Evolutionary conservation across 2,797 vertebrate species (phyloP).

Genomic region (Nasua narica): DNA sequence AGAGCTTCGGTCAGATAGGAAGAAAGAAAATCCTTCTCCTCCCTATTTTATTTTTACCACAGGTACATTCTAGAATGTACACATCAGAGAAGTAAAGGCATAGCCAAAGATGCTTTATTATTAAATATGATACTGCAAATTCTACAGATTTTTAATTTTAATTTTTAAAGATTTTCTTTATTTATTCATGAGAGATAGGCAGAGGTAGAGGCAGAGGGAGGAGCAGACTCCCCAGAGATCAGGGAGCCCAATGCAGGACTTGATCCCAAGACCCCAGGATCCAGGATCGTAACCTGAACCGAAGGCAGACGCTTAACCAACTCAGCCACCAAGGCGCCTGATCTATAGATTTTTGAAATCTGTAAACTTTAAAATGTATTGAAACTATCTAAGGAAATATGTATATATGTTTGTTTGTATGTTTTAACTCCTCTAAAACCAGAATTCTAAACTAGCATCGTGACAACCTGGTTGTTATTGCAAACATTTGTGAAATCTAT

Average conservation of each 20-base stretch:
- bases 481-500: not conserved
- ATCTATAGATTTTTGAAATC: not conserved
- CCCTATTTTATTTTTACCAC: not conserved
- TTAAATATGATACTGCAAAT: not conserved
- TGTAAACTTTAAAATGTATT: not conserved
- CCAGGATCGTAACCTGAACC: no score
- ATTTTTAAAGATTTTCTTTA: no score
- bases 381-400: not conserved
- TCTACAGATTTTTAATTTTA: not conserved
- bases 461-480: not conserved
- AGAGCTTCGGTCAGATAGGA: not conserved
- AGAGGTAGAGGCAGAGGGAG: no score
- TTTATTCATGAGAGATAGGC: no score
- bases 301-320: no score
- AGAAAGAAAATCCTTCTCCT: not conserved
- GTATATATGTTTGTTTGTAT: not conserved
- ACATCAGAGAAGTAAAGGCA: not conserved
- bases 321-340: no score
- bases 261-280: no score
- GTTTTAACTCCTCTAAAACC: not conserved
- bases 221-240: no score
- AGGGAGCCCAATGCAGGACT: no score
- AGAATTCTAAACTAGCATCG: not conserved
- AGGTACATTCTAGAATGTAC: not conserved
- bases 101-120: not conserved